A percentile compares a stretch with the other conserved stretches of the same genome.
These are phyloP conservation scores for Megalurothrips usitatus DNA, from an alignment of 2,888 invertebrate genomes.

Conservation along the genomic window DNA sequence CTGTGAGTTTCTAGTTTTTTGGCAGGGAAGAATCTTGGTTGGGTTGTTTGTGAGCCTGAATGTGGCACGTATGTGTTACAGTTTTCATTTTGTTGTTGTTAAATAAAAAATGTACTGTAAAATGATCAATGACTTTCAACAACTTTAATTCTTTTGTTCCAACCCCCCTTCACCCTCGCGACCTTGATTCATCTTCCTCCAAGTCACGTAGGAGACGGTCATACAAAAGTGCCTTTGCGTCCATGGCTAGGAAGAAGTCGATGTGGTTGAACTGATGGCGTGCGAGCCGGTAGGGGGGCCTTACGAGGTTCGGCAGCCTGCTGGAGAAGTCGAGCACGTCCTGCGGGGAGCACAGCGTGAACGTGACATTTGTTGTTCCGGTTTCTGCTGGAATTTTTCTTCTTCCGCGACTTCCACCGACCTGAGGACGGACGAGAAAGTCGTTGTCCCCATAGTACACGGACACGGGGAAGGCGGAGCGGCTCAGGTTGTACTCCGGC, in stretches of 20 bases:
- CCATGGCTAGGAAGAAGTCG: neutral
- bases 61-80: neutral
- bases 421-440: neutral
- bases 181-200: neutral
- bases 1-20: neutral
- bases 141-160: no score
- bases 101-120: neutral
- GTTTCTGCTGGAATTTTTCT: no score
- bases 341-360: neutral
- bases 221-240: neutral
- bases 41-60: neutral
- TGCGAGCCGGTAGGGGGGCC: neutral
- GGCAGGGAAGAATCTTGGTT: neutral
- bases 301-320: neutral
- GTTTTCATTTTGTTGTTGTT: neutral
- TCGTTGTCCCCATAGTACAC: neutral
- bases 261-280: neutral
- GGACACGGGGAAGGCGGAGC: neutral
- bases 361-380: no score
- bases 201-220: neutral
- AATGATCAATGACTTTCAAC: neutral
- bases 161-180: neutral
- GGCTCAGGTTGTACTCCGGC: neutral
- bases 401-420: no score
- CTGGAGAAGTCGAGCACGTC: neutral